These are phyloP conservation scores for Malurus alboscapulatus DNA, from an alignment of 2,113 vertebrate genomes.

Conservation along the genomic window DNA sequence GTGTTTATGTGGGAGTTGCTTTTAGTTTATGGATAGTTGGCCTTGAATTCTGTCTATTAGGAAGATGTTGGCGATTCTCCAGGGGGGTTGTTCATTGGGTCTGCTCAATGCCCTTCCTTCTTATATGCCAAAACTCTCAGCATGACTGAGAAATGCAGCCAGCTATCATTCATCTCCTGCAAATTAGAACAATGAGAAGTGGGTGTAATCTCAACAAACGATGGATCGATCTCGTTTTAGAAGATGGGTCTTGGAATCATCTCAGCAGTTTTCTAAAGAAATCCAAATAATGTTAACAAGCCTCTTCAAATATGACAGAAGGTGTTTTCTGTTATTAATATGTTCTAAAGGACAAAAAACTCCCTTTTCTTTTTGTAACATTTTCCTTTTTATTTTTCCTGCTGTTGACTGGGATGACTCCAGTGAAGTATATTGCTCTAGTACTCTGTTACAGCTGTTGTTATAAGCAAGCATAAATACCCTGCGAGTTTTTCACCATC, in stretches of 20 bases:
- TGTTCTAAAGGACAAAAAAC: not conserved
- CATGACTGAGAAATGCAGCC: not conserved
- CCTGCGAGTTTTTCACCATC: not conserved
- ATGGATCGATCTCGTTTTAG: not conserved
- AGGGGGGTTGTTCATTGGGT: not conserved
- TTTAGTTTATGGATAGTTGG: conserved; percentile 23
- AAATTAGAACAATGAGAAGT: conserved; percentile 12
- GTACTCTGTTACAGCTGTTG: not conserved
- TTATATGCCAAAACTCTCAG: not conserved
- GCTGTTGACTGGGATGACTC: not conserved
- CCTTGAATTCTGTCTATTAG: not conserved
- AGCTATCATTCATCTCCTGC: not conserved
- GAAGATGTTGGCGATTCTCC: not conserved
- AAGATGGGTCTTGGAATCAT: not conserved
- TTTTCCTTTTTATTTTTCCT: not conserved
- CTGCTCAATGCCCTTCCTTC: not conserved
- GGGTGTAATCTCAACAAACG: not conserved
- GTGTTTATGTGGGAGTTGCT: conserved; percentile 19
- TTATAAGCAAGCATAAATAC: not conserved
- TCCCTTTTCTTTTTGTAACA: not conserved
- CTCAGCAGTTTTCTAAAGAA: not conserved
- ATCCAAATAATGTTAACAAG: not conserved
- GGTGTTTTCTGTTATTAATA: not conserved
- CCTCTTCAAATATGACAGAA: not conserved
- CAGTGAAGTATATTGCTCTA: not conserved